Base-by-base conservation (phyloP, 1,140 invertebrate species). In the Drosophila sturtevanti region DNA sequence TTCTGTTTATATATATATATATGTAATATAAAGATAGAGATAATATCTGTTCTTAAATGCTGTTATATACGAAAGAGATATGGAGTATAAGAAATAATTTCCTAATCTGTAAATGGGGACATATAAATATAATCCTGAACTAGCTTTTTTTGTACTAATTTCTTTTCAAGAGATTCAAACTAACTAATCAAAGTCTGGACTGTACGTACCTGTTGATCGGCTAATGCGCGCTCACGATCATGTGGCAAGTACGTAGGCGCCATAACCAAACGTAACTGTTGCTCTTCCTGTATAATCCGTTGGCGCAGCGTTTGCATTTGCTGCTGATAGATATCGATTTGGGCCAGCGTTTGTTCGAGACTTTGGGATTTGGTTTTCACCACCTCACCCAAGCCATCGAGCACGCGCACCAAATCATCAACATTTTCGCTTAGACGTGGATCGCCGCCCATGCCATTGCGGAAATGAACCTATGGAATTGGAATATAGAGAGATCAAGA, bases 151-250 rank as follows among this genome's bases (percentile, higher is more conserved):
- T 9, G 37, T 14, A 21, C 24, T 16, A 56, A 56, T 27, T 38
- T 65, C 59, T 41, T 18, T 37, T 69, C 60, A 55, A 12, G 34
- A 14, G 22, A 14, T 37, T 59, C 35, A 9, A 35, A 38, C 35
- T 34, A 56, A 34, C 37, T 24, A 69, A 7, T 56, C 48, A 60
- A 64, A 67, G 62, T 66, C 51, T 52, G 58, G 58, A 41, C 31
- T 52, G 79, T 73, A 94, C 97, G 95, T 97, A 99, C 98, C 95
- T 97, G 96, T 94, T 98, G 97, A 91, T 98, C 97, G 87, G 95
- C 93, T 67, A 95, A 93, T 90, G 97, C 97, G 84, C 95, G 95
- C 79, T 98, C 97, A 81, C 96, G 94, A 86, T 98, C 96, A 66
- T 96, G 95, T 58, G 96, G 95, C 92, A 95, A 93, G 93, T 97